Evolutionary conservation across 2,888 invertebrate genomes (phyloP), one percentile per base, ranked within the genome.

Genomic region (Xestobium rufovillosum): DNA sequence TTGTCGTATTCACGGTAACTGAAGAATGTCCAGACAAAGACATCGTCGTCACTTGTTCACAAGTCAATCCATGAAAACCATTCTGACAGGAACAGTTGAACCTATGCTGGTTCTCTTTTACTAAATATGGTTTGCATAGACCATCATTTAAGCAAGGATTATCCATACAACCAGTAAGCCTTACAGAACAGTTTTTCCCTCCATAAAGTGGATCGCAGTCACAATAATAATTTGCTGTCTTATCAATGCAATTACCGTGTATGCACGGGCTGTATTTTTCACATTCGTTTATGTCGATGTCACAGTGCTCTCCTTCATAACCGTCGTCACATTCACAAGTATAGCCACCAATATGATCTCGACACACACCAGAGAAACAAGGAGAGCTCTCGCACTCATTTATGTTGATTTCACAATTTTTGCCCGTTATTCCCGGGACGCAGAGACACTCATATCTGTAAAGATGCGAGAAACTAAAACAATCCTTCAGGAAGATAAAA

Each of bases 131-230:
- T 56, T 75, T 76, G 62, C 95, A 95, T 4, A 78, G 75, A 44
- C 91, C 91, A 49, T 75, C 74, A 66, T 90, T 83, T 44, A 73
- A 68, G 63, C 92, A 92, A 0, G 76, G 74, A 45, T 63, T 60
- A 41, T 72, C 69, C 27, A 68, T 67, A 60, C 91, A 91, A 9
- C 90, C 89, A 41, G 67, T 69, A 48, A 91, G 70, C 53, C 73
- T 75, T 16, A 89, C 89, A n/a, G 85, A 83, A 62, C 94, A 94
- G 67, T 90, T 89, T 63, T 87, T 87, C 0, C 90, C 89, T 28
- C 88, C 87, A 67, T 78, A 86, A 48, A 78, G 79, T 11, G 73
- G 60, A 34, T 75, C 75, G 68, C 95, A 95, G 36, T 73, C 72
- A 65, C 95, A 95, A 47, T 70, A 70, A 67, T 92, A 95, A 56